Conservation (phyloP, 2,888 invertebrate genomes). For the Athalia circularis region DNA sequence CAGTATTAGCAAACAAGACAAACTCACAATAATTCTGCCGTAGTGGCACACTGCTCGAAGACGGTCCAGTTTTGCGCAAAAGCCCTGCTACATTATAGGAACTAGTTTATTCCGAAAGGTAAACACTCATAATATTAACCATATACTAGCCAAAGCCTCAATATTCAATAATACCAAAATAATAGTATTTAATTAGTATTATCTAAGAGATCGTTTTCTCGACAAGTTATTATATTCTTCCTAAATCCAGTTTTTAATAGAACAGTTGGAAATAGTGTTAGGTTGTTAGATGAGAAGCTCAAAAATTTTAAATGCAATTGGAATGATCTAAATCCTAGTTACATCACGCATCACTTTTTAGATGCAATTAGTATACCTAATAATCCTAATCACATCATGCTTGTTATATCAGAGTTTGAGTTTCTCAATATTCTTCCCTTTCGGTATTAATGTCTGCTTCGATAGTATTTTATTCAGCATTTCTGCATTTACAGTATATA, state of each 20-base stretch:
- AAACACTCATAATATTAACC: background rate
- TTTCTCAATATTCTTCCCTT: background rate
- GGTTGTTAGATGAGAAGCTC: slow-evolving; percentile 14
- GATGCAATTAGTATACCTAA: background rate
- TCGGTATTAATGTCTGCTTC: background rate
- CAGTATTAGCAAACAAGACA: slow-evolving; percentile 60
- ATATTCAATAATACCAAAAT: slow-evolving; percentile 46
- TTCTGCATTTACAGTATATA: background rate
- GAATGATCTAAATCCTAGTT: background rate
- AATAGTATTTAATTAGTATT: slow-evolving; percentile 2
- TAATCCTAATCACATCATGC: slow-evolving; percentile 26
- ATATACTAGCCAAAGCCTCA: slow-evolving; percentile 20
- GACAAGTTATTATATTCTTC: slow-evolving; percentile 34
- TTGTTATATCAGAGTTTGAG: slow-evolving; percentile 2
- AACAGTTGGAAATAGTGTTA: slow-evolving; percentile 21
- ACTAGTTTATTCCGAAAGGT: slow-evolving; percentile 44
- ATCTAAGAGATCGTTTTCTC: slow-evolving; percentile 5
- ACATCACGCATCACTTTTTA: background rate
- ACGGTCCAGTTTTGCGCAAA: slow-evolving; percentile 68
- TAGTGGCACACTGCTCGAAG: slow-evolving; percentile 71
- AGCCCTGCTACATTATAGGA: slow-evolving; percentile 35
- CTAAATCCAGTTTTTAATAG: slow-evolving; percentile 20
- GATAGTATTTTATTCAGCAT: background rate
- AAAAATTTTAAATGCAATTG: slow-evolving; percentile 17
- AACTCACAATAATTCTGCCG: slow-evolving; percentile 63